Evolutionary conservation across 2,113 vertebrate species (phyloP), one percentile per base, ranked within the genome.

Genomic region (Larimichthys crocea): DNA sequence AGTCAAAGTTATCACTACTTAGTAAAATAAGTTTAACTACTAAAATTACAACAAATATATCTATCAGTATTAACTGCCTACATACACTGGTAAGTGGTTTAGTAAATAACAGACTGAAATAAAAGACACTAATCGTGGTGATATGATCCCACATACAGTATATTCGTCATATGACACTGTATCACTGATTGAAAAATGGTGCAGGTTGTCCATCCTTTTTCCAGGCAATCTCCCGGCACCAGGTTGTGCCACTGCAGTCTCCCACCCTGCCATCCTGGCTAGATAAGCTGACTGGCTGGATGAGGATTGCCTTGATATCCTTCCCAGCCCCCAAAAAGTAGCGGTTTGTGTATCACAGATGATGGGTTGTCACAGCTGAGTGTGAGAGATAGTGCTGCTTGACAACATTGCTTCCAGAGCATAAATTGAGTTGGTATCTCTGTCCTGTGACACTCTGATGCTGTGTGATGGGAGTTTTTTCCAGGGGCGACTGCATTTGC

Each of bases 351-450:
- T 80, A 77, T 88, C 69, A 70, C 74, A 66, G 80, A 73, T 88
- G 91, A 92, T 88, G 68, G 79, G 68, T 90, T 88, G 84, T 80
- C 88, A 89, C 90, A 89, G 89, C 92, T 92, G 92, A 85, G 74
- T 68, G 60, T 81, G 78, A 73, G 74, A 89, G 92, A 92, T 93
- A 90, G 89, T 80, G 62, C 61, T 86, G 75, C 83, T 86, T 86
- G 82, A 87, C 83, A 90, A 81, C 79, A 52, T 69, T 79, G 76
- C 74, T 83, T 83, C 74, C 73, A 60, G 50, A 79, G 68, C 76
- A 81, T 79, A 73, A 76, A 87, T 79, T 69, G 82, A 67, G 77
- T 68, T 60, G 65, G 61, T 86, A 57, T 83, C 62, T 1, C 24
- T 74, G 71, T 74, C 68, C 72, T 73, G 63, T 22, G 22, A 63